phyloP scores from a whole-genome alignment of 2,113 vertebrate species.

The Daboia siamensis region DNA sequence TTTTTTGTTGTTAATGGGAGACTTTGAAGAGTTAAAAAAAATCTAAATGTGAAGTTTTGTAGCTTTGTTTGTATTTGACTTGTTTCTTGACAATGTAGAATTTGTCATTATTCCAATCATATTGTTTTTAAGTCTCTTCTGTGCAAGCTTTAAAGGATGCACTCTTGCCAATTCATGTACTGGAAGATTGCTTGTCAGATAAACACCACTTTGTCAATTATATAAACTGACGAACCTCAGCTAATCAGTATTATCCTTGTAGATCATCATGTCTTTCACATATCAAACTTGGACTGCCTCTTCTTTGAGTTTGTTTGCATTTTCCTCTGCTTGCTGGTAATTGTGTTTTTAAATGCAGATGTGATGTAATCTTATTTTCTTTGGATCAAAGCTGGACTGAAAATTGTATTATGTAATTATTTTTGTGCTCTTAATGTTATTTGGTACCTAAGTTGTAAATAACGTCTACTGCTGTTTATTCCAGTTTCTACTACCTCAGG shows the following conservation, averaged over 20 bases:
- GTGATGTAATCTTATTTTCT: slow-evolving; percentile 85
- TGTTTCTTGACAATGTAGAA: slow-evolving; percentile 69
- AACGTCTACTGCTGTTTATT: slow-evolving; percentile 90
- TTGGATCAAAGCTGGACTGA: slow-evolving; percentile 92
- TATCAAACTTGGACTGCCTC: slow-evolving; percentile 75
- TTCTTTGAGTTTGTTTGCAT: slow-evolving; percentile 73
- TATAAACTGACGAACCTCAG: slow-evolving; percentile 81
- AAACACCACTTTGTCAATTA: slow-evolving; percentile 72
- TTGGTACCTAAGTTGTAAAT: slow-evolving; percentile 89
- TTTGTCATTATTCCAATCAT: slow-evolving; percentile 69
- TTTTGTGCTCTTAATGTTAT: slow-evolving; percentile 86
- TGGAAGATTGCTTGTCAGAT: slow-evolving; percentile 78
- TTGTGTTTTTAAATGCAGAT: slow-evolving; percentile 78
- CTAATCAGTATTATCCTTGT: slow-evolving; percentile 87
- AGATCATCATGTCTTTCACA: slow-evolving; percentile 76
- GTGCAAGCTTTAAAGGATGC: slow-evolving; percentile 86
- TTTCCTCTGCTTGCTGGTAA: slow-evolving; percentile 78
- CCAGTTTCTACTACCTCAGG: slow-evolving; percentile 94
- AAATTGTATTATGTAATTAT: slow-evolving; percentile 84
- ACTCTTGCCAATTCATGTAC: slow-evolving; percentile 83
- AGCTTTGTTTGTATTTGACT: slow-evolving; percentile 83
- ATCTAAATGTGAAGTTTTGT: slow-evolving; percentile 88
- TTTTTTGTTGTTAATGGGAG: slow-evolving; percentile 73
- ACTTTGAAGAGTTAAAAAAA: slow-evolving; percentile 87
- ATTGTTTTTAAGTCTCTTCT: slow-evolving; percentile 73